Percentiles rank a stretch among this genome's conserved stretches.
phyloP scores from a whole-genome alignment of 2,888 invertebrate species.

The Chrysolina haemoptera region DNA sequence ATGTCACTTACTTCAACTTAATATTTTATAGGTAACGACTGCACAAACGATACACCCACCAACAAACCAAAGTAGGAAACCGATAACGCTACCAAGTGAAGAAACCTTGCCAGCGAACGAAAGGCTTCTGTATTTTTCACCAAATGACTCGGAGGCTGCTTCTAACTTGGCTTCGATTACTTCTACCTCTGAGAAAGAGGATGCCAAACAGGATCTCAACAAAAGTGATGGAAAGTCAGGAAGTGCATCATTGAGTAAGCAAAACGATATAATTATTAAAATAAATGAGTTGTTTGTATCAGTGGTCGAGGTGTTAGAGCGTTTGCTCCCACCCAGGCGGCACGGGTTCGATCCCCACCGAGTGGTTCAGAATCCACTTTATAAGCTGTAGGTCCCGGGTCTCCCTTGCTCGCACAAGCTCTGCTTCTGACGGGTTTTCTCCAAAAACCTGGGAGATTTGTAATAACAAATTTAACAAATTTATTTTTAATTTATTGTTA shows the following conservation, averaged over 20 bases:
- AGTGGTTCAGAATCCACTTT: no score
- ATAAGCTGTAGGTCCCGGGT: no score
- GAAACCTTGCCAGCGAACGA: slow-evolving; percentile 71
- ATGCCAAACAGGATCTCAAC: slow-evolving; percentile 52
- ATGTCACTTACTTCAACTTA: background rate
- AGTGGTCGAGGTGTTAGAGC: no score
- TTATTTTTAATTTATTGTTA: no score
- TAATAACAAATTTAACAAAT: no score
- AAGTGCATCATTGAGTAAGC: slow-evolving; percentile 48
- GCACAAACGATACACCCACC: slow-evolving; percentile 44
- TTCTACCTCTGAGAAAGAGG: slow-evolving; percentile 49
- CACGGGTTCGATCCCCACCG: no score
- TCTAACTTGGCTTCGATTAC: slow-evolving; percentile 49
- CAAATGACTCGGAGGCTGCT: slow-evolving; percentile 64
- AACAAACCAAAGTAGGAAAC: slow-evolving; percentile 58
- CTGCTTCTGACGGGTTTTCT: no score
- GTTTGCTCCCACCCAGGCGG: no score
- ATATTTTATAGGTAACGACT: slow-evolving; percentile 40
- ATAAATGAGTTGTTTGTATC: no score
- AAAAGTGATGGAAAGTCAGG: slow-evolving; percentile 50
- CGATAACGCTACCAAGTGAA: slow-evolving; percentile 70
- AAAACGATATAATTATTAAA: background rate
- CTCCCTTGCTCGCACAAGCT: no score
- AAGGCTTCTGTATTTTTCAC: slow-evolving; percentile 72
- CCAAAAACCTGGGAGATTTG: no score